Base-by-base conservation (phyloP, 2,113 vertebrate species). In the Addax nasomaculatus region DNA sequence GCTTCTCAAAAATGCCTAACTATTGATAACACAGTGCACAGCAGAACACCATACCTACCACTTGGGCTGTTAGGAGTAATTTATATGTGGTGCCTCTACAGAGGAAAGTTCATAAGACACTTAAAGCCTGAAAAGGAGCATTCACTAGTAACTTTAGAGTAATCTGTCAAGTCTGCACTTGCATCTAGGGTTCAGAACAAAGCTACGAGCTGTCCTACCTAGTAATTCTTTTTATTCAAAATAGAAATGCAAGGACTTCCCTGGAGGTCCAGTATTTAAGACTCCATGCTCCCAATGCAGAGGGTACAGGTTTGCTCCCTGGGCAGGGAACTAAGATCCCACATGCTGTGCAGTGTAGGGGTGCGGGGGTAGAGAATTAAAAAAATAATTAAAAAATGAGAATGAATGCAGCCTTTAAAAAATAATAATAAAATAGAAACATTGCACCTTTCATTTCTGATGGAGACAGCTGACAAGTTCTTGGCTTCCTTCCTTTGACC, bases 341-440 rank as follows among this genome's bases (percentile, higher is more conserved):
- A 27, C 23, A 43, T 76, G 39, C 39, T 76, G 6, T 43, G 70
- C 36, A 27, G 23, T 43, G 23, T 43, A 43, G 39, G 39, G 36
- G 11, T 0, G 2, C 19, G 19, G 10, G 12, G 19, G n/a, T 1
- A 23, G 67, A 73, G 70, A 76, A 43, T 43, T 7, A 0, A 4
- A 27, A 27, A 43, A 43, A 25, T 73, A 73, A 39, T 73, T 73
- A 6, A 39, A 73, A 73, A 43, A 76, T 27, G 23, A 76, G 39
- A 73, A 43, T 76, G 70, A 76, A 43, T 43, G 23, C 39, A 76
- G 39, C 23, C 70, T 76, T 76, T 73, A 43, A 27, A 76, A 76
- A 76, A 76, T 43, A 76, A 43, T 76, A 78, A 78, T 45, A 33
- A 92, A 94, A 90, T 19, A 60, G 85, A 94, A 97, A 79, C 60